phyloP scores from a whole-genome alignment of 1,140 invertebrate genomes.

The Chlorops oryzae region DNA sequence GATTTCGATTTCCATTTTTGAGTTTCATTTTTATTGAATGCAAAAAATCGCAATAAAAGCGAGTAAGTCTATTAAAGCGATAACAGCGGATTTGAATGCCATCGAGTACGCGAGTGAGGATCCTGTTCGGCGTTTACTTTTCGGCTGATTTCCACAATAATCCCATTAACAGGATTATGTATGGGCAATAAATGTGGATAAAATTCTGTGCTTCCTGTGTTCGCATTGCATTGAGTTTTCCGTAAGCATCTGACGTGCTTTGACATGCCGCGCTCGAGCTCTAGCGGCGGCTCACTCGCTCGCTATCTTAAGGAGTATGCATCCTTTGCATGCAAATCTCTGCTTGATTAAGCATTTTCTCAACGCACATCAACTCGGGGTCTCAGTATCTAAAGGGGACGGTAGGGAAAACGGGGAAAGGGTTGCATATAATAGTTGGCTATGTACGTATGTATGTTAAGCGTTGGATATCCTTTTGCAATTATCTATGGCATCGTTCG shows the following conservation, averaged over 20 bases:
- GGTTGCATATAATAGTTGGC: too few relatives aligned
- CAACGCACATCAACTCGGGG: too few relatives aligned
- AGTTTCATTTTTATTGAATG: neutral
- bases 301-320: neutral
- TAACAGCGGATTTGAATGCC: slow-evolving; percentile 13
- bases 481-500: too few relatives aligned
- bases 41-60: neutral
- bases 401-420: too few relatives aligned
- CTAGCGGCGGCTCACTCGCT: neutral
- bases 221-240: neutral
- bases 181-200: slow-evolving; percentile 17
- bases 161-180: slow-evolving; percentile 17
- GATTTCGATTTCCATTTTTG: too few relatives aligned
- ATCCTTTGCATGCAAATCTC: neutral
- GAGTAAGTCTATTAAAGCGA: slow-evolving; percentile 17
- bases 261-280: neutral
- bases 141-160: slow-evolving; percentile 5
- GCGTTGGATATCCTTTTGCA: too few relatives aligned
- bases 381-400: too few relatives aligned
- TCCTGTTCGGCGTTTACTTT: neutral
- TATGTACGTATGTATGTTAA: too few relatives aligned
- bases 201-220: neutral
- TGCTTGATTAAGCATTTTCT: neutral
- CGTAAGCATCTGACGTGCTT: neutral
- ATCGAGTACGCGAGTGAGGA: neutral